Evolutionary conservation across 2,113 vertebrate species (phyloP), one percentile per base, ranked within the genome.

Genomic region (Tamias sibiricus): DNA sequence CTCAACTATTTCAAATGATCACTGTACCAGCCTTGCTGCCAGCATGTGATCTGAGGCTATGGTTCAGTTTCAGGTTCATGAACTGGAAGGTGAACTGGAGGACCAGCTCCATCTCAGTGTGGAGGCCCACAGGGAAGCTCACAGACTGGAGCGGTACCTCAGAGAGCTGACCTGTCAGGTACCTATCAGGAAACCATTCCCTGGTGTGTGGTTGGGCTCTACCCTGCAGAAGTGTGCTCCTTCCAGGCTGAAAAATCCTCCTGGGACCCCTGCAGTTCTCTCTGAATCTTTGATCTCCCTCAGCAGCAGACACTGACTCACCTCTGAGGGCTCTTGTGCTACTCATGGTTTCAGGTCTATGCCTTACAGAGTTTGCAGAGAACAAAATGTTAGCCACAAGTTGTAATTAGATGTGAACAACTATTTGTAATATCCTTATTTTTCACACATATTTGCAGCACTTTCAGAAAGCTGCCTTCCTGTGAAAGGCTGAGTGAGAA

Each of bases 21-120:
- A 19, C 8, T 10, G 10, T 12, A 32, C 40, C 44, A 28, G 49
- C 26, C 28, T 71, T 95, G 40, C 68, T 75, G 86, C 86, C 59
- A 13, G 72, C 0, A 0, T 1, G 8, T 79, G 79, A 8, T 20
- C 69, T 87, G 95, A 97, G 20, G 32, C 88, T 79, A 32, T 11
- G 6, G 77, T 68, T 49, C 92, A 52, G 32, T 71, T 97, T 14
- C 98, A 99, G 99, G 98, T 99, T 91, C 97, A 97, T 96, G 98
- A 99, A 95, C 98, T 99, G 95, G 99, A 99, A 98, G 98, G 98
- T 49, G 99, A 99, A 93, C 98, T 99, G 32, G 98, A 99, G 93
- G 42, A 95, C 32, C 98, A 99, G 95, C 98, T 99, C 92, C 98
- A 97, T 68, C 98, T 96, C 95, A 99, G 98, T 22, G 98, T 98